Evolutionary conservation across 1,140 invertebrate genomes (phyloP).

Genomic region (Leptinotarsa lineolata): DNA sequence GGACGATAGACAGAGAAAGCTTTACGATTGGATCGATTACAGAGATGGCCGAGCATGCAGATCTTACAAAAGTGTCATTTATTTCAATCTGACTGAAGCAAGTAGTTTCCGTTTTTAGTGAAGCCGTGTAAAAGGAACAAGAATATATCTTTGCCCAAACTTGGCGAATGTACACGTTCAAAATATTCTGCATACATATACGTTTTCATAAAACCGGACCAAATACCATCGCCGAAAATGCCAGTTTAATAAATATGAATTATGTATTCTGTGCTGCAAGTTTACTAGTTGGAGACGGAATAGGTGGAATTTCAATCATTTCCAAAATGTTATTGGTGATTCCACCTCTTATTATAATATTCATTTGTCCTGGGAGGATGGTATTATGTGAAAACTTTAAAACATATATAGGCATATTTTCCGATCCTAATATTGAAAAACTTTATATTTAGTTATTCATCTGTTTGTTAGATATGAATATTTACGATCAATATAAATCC

Average conservation of each 20-base stretch:
- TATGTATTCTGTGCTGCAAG: neutral
- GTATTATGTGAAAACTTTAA: too few species aligned
- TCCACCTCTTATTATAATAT: too few species aligned
- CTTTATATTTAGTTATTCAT: too few species aligned
- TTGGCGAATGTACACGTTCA: neutral
- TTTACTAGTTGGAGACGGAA: neutral
- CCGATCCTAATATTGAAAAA: too few species aligned
- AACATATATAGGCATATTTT: too few species aligned
- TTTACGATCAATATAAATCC: too few species aligned
- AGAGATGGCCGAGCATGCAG: slow-evolving; percentile 42
- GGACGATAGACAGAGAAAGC: slow-evolving; percentile 26
- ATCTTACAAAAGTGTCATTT: slow-evolving; percentile 45
- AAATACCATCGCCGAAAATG: slow-evolving; percentile 8
- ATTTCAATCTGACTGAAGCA: slow-evolving; percentile 38
- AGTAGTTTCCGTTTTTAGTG: slow-evolving; percentile 44
- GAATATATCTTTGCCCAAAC: slow-evolving; percentile 14
- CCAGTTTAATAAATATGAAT: neutral
- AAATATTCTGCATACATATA: slow-evolving; percentile 17
- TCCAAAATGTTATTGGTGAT: too few species aligned
- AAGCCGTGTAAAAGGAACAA: slow-evolving; percentile 21
- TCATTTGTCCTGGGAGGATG: too few species aligned
- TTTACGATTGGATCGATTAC: slow-evolving; percentile 45
- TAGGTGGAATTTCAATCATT: neutral
- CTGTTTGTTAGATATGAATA: too few species aligned
- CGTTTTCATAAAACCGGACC: slow-evolving; percentile 14